These are phyloP conservation scores for Buphagus erythrorhynchus DNA, from an alignment of 2,797 vertebrate species.

Conservation along the genomic window DNA sequence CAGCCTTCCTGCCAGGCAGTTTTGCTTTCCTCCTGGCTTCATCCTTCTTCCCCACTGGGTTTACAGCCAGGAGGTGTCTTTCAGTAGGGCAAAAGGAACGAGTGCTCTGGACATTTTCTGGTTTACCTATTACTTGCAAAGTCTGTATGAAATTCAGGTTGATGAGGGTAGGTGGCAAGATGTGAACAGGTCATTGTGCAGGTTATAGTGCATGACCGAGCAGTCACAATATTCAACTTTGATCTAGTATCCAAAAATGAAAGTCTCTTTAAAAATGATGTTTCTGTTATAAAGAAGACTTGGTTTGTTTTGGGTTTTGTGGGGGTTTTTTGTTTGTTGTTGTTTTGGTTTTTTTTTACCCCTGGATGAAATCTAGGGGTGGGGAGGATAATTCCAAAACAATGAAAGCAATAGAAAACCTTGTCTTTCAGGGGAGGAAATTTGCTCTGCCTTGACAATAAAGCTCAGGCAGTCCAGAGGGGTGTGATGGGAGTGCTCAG, in stretches of 20 bases:
- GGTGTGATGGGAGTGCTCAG: not conserved
- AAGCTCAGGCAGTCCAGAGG: not conserved
- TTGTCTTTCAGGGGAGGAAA: not conserved
- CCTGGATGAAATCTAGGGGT: not conserved
- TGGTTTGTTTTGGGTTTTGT: not conserved
- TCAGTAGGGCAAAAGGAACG: not conserved
- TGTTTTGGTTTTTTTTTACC: not conserved
- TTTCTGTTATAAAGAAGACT: not conserved
- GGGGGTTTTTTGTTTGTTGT: too few relatives aligned
- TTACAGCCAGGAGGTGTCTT: not conserved
- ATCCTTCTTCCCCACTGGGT: not conserved
- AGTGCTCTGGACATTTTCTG: not conserved
- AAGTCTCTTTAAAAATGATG: not conserved
- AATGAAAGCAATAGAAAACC: not conserved
- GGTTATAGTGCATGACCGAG: not conserved
- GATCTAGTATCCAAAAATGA: not conserved
- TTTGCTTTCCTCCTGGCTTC: not conserved
- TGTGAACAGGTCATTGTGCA: not conserved
- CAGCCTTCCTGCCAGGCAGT: not conserved
- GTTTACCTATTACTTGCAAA: not conserved
- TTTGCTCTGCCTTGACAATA: not conserved
- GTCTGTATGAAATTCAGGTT: not conserved
- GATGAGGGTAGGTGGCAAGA: not conserved
- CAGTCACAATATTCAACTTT: not conserved
- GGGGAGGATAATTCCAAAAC: not conserved